Base-by-base conservation (phyloP, 2,888 invertebrate genomes). In the Platycheirus albimanus region DNA sequence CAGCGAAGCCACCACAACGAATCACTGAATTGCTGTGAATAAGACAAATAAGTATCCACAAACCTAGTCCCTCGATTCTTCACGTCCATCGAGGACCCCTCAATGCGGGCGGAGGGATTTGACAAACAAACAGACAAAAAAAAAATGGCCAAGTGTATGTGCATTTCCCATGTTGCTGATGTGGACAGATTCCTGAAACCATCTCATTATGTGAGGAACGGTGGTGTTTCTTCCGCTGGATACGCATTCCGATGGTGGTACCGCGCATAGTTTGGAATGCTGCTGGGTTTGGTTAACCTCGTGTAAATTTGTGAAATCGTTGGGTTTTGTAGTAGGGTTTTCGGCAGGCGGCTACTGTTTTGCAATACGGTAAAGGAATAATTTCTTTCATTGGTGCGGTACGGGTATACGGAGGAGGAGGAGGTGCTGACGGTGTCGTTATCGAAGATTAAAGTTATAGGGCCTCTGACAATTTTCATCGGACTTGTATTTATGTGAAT, bases 241-340 rank as follows among this genome's bases (percentile, higher is more conserved):
- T 77, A 78, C 78, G 83, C 77, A 83, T 77, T 83, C 77, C 77
- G 15, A 52, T 49, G 51, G 11, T 56, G 63, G 67, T 66, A 69
- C 49, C 69, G 72, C 69, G 72, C 71, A 69, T 76, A 67, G 56
- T 54, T 72, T 43, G 69, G 83, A 83, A 83, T 83, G 77, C 69
- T 69, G 78, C 77, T 69, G 83, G 83, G n/a, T 78, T 83, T 66
- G 83, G 83, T 83, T 83, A 78, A 78, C 83, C 69, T 72, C 78
- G 83, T 83, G 83, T 83, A 83, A 78, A 83, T 83, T 83, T 83
- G 83, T 83, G 83, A 74, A 83, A 83, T 83, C 69, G 74, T 58
- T 64, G 77, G 69, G 64, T 77, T 83, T 52, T 83, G 83, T 77
- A 77, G 77, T 74, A 51, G 69, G 56, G 56, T 77, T 74, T 77